A percentile compares a stretch with the other conserved stretches of the same genome.
phyloP scores from a whole-genome alignment of 2,797 vertebrate genomes.

The Silurus lanzhouensis region DNA sequence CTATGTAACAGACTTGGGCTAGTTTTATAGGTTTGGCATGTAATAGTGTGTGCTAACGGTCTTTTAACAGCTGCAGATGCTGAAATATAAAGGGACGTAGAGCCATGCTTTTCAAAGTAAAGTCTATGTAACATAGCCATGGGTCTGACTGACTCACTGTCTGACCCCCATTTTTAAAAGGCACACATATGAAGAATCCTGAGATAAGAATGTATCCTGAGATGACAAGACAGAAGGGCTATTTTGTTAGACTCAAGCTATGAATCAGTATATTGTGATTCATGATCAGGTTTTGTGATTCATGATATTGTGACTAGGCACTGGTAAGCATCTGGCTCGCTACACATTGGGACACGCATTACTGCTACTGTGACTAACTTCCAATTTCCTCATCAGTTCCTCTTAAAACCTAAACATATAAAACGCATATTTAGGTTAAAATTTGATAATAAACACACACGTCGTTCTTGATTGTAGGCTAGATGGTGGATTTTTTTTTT shows the following conservation, averaged over 20 bases:
- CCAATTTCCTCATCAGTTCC: no score
- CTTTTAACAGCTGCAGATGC: conserved; percentile 30
- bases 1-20: conserved; percentile 62
- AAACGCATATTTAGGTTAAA: no score
- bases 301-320: no score
- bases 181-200: not conserved
- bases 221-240: not conserved
- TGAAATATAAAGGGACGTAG: conserved; percentile 10
- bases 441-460: no score
- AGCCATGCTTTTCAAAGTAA: not conserved
- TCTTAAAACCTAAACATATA: no score
- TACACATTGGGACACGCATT: no score
- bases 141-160: not conserved
- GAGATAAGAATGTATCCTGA: not conserved
- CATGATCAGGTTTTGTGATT: no score
- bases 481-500: no score
- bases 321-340: no score
- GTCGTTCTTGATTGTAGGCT: no score
- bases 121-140: not conserved
- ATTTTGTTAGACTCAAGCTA: not conserved
- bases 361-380: no score
- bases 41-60: conserved; percentile 21
- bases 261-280: no score
- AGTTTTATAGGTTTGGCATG: conserved; percentile 55
- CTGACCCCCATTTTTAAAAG: not conserved